Evolutionary conservation across 2,797 vertebrate species (phyloP), one percentile per base, ranked within the genome.

Genomic region (Phrynocephalus forsythii): DNA sequence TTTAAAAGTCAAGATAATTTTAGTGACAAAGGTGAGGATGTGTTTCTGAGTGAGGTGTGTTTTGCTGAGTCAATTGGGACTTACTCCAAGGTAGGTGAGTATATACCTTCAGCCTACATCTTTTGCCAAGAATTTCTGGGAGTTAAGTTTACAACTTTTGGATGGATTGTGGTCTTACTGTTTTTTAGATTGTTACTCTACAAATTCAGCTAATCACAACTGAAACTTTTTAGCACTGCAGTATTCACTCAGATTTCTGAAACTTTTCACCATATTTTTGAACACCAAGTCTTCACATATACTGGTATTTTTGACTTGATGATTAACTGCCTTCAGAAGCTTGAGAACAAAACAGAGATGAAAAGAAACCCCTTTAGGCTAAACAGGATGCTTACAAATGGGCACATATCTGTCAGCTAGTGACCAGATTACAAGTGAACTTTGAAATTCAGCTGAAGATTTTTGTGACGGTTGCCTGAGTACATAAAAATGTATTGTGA

Each of bases 341-440:
- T 69, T 72, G 18, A 10, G 68, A 92, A 67, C 26, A 72, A 87
- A 89, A 38, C 52, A 84, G 28, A 82, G 69, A 84, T 48, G 0
- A 13, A 84, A 48, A n/a, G 82, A 83, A 85, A 89, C 86, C 33
- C 86, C 84, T 69, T 44, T 0, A 83, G 82, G 88, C 3, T 3
- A 63, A 33, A 87, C 38, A 78, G 78, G 1, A 26, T 6, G 68
- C 86, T 84, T 82, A 20, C 15, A 48, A 67, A 69, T 1, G 48
- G 26, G 68, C 66, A 87, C 38, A 79, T 71, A 16, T 78, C 87
- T 77, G 76, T 81, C 69, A 76, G 20, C 71, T 24, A 44, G 30
- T 30, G 73, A 87, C 38, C 60, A 87, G n/a, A 84, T 88, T 73
- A 75, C 22, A 79, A 28, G n/a, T 52, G 80, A 86, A 79, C 50